phyloP scores from a whole-genome alignment of 2,113 vertebrate genomes.

The Eulemur rufifrons region DNA sequence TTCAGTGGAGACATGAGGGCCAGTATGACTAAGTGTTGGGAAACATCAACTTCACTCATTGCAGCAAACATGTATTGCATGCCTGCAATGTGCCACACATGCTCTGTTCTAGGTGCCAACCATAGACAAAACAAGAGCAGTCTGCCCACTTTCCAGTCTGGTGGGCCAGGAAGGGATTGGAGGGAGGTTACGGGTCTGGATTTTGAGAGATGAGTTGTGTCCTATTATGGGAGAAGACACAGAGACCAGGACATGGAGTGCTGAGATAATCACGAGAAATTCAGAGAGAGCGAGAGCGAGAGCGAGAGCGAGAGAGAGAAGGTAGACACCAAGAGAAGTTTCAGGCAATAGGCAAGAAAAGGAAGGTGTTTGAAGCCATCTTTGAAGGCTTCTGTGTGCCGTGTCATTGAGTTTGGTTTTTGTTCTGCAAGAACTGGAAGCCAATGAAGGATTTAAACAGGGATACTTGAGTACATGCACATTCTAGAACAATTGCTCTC shows the following conservation, averaged over 20 bases:
- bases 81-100: fast-evolving
- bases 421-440: background rate
- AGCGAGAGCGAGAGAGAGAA: background rate
- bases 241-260: background rate
- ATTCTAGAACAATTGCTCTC: background rate
- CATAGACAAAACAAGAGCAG: no score
- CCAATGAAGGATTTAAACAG: background rate
- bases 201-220: background rate
- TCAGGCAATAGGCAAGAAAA: background rate
- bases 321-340: background rate
- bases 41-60: background rate
- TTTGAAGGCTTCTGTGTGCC: background rate
- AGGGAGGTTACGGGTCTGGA: background rate
- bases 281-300: background rate
- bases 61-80: background rate
- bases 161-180: background rate
- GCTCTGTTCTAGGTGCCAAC: background rate
- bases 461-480: background rate
- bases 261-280: background rate
- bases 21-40: background rate
- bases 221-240: background rate
- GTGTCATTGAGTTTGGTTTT: background rate
- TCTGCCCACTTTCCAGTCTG: background rate
- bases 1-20: background rate
- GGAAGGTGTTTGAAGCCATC: background rate